A percentile compares a stretch with the other conserved stretches of the same genome.
Conservation (phyloP, 2,113 vertebrate genomes). For the Poeciliopsis turrubarensis region DNA sequence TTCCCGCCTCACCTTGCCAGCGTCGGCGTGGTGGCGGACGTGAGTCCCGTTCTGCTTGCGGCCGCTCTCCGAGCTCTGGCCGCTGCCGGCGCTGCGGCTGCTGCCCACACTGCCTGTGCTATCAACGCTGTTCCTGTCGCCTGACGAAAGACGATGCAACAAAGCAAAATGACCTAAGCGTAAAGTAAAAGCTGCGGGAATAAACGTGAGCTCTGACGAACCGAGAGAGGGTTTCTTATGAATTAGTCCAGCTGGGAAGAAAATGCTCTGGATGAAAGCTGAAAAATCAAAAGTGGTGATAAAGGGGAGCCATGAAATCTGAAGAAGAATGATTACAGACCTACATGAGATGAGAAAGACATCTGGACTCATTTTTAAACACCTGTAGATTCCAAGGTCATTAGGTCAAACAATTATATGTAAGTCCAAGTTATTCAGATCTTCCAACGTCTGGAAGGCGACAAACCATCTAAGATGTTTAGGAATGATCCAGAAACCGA, state of each 20-base stretch:
- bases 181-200: too few species aligned
- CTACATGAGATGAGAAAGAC: too few species aligned
- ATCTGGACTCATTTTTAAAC: too few species aligned
- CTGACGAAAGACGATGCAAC: slow-evolving; percentile 64
- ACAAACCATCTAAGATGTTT: too few species aligned
- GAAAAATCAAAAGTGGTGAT: background rate
- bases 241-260: background rate
- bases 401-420: too few species aligned
- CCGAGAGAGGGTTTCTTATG: too few species aligned
- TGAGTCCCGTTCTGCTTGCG: slow-evolving; percentile 82
- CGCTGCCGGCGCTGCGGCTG: slow-evolving; percentile 92
- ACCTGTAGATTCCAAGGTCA: too few species aligned
- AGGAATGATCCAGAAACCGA: too few species aligned
- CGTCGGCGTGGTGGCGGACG: slow-evolving; percentile 45
- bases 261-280: background rate
- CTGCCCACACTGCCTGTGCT: slow-evolving; percentile 92
- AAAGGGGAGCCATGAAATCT: background rate
- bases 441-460: too few species aligned
- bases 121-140: slow-evolving; percentile 92
- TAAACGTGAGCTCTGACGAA: too few species aligned
- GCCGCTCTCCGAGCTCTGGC: slow-evolving; percentile 91
- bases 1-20: slow-evolving; percentile 45
- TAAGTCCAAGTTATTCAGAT: too few species aligned
- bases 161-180: background rate
- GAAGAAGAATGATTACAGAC: too few species aligned